Conservation (phyloP, 2,113 vertebrate species). For the Myotis davidii region DNA sequence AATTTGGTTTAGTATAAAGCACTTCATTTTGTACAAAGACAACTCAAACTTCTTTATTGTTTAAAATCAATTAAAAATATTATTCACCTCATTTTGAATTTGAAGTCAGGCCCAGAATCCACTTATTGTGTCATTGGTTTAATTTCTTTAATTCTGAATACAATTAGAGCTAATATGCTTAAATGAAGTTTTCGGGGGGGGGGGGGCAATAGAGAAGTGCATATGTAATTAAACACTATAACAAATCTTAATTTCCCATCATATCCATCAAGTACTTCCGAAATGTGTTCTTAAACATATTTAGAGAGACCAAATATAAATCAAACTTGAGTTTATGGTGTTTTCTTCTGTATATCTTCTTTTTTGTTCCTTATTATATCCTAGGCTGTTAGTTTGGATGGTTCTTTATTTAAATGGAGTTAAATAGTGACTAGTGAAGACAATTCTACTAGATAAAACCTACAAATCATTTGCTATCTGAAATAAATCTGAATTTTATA, state of each 20-base stretch:
- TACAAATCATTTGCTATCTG: background rate
- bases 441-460: background rate
- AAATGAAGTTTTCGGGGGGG: background rate
- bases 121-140: background rate
- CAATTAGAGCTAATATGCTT: background rate
- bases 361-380: background rate
- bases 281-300: conserved; percentile 16
- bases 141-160: conserved; percentile 1
- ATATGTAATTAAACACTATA: background rate
- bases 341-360: background rate
- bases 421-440: background rate
- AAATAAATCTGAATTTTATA: background rate
- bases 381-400: background rate
- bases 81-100: background rate
- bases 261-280: background rate
- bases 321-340: background rate
- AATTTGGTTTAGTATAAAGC: conserved; percentile 1
- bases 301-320: background rate
- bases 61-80: background rate
- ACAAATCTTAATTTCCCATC: background rate
- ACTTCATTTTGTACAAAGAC: background rate
- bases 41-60: background rate
- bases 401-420: background rate
- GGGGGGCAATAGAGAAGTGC: background rate
- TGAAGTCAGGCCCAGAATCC: background rate